Evolutionary conservation across 2,888 invertebrate genomes (phyloP), one percentile per base, ranked within the genome.

Genomic region (Xanthorhoe spadicearia): DNA sequence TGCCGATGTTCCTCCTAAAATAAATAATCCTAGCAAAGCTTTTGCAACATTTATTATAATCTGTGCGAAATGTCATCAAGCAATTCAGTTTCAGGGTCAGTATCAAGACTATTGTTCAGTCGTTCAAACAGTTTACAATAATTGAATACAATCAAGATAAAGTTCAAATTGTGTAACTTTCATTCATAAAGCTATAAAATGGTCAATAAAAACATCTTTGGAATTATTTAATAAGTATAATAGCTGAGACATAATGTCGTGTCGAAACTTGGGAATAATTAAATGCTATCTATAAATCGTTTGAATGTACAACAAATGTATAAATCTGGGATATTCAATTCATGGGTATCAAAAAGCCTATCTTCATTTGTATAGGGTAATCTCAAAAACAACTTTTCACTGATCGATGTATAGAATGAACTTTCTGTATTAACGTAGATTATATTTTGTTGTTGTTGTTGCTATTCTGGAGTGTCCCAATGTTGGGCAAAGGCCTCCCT

Each of bases 161-260:
- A 59, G 10, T 38, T 51, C 17, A 23, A 59, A 23, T 60, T 61
- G 38, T 50, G 55, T 38, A 61, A 55, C 55, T 54, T 61, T 54
- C 61, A 61, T 61, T 61, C 46, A 61, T 49, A 32, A 46, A 15
- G 23, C 9, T 28, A 35, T 53, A 32, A 35, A 28, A 8, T 57
- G 17, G 18, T 13, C 23, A 23, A 55, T 38, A 49, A 61, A 61
- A 49, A 13, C 9, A 48, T 10, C 35, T 49, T 61, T 19, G 17
- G n/a, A 55, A 48, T 19, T 18, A 50, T 13, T 10, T 32, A 19
- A 59, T 49, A 10, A 32, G 15, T 17, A 38, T 10, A 17, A 59
- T 50, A 18, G 9, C 19, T 18, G 49, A 17, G 49, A 32, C 49
- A 18, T n/a, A 54, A 54, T 53, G 17, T 18, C 46, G 43, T 56